These are phyloP conservation scores for Penaeus japonicus DNA, from an alignment of 1,140 invertebrate genomes.

Conservation along the genomic window DNA sequence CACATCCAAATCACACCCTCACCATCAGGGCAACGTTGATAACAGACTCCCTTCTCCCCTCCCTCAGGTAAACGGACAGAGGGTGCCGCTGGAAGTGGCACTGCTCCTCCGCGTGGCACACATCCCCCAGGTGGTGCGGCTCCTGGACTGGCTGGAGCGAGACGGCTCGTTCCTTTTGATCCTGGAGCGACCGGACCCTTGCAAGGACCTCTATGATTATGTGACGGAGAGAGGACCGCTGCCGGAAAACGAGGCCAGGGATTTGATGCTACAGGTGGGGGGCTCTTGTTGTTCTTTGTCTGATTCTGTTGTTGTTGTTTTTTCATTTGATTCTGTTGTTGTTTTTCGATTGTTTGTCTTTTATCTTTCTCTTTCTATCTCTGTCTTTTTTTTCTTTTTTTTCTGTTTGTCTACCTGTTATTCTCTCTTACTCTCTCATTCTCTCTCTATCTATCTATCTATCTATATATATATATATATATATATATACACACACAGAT, in stretches of 20 bases:
- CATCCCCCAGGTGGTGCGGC: constrained; percentile 70
- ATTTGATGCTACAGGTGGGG: constrained; percentile 68
- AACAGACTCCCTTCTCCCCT: background rate
- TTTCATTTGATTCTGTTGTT: background rate
- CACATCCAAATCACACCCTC: too few relatives aligned
- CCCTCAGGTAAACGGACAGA: constrained; percentile 64
- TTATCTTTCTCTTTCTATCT: too few relatives aligned
- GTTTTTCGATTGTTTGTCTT: too few relatives aligned
- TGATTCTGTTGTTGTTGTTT: background rate
- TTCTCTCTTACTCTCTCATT: background rate
- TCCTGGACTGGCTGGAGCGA: constrained; percentile 72
- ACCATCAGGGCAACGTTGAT: background rate
- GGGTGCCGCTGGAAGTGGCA: constrained; percentile 72
- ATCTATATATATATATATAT: background rate
- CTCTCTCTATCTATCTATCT: background rate
- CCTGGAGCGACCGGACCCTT: constrained; percentile 72
- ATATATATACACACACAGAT: background rate
- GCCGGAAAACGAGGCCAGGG: constrained; percentile 68
- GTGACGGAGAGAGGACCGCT: constrained; percentile 72
- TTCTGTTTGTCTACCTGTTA: background rate
- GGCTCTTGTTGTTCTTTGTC: background rate
- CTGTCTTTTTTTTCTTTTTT: background rate
- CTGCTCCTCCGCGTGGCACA: constrained; percentile 69
- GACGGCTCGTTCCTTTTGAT: constrained; percentile 70
- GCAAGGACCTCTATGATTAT: constrained; percentile 75